phyloP scores from a whole-genome alignment of 2,888 invertebrate species.

The Hirtodrosophila trivittata region DNA sequence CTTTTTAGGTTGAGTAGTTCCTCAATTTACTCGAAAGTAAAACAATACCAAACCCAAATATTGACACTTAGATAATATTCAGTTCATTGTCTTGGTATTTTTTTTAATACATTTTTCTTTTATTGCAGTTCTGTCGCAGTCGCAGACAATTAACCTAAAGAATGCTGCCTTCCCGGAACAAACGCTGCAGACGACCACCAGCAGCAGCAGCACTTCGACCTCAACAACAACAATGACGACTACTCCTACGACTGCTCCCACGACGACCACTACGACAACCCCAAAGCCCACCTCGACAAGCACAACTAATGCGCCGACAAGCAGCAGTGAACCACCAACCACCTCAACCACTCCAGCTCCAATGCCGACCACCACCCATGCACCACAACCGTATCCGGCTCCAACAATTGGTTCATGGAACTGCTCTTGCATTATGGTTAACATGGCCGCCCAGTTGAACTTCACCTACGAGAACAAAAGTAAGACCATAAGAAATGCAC shows the following conservation, averaged over 20 bases:
- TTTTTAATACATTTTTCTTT: conserved; percentile 2
- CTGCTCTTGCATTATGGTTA: conserved; percentile 87
- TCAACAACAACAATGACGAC: conserved; percentile 18
- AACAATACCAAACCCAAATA: no score
- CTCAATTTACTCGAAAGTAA: no score
- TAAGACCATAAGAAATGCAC: conserved; percentile 35
- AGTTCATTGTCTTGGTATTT: background rate
- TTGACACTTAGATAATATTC: conserved; percentile 13
- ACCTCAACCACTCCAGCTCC: conserved; percentile 63
- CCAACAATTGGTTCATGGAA: conserved; percentile 85
- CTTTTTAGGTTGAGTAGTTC: no score
- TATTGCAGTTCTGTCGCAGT: conserved; percentile 51
- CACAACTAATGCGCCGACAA: conserved; percentile 43
- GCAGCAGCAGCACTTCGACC: conserved; percentile 12
- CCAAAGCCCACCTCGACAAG: conserved; percentile 26
- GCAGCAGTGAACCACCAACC: conserved; percentile 28
- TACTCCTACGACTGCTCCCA: background rate
- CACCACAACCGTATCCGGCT: conserved; percentile 80
- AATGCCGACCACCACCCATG: conserved; percentile 75
- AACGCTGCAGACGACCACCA: conserved; percentile 12
- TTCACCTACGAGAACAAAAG: conserved; percentile 84
- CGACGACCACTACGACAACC: conserved; percentile 21
- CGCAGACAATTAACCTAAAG: conserved; percentile 24
- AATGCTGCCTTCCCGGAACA: conserved; percentile 28
- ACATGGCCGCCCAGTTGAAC: conserved; percentile 88